A percentile compares a stretch with the other conserved stretches of the same genome.
phyloP scores from a whole-genome alignment of 64 coral and sea anemone species.

The Astreopora myriophthalma region DNA sequence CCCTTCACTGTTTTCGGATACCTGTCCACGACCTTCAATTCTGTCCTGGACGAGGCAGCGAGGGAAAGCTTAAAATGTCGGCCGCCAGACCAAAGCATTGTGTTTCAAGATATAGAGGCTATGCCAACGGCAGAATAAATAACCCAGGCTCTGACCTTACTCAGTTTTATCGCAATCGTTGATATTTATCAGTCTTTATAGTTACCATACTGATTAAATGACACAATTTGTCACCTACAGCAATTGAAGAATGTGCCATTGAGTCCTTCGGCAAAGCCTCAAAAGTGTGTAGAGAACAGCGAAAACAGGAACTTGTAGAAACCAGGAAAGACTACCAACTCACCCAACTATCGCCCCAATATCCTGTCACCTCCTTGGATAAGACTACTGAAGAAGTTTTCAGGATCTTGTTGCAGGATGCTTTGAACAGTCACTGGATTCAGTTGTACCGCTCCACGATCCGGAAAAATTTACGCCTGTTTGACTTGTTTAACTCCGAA shows the following conservation, averaged over 20 bases:
- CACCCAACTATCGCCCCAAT: too few relatives aligned
- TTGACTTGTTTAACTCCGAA: neutral
- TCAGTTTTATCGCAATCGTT: too few relatives aligned
- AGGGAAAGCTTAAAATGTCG: too few relatives aligned
- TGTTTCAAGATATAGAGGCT: too few relatives aligned
- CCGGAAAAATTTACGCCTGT: constrained; percentile 18
- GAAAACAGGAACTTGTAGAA: neutral
- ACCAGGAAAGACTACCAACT: constrained; percentile 1
- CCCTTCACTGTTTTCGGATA: too few relatives aligned
- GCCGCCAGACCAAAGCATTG: too few relatives aligned
- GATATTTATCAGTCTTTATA: neutral
- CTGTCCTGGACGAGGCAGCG: too few relatives aligned
- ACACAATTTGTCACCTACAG: too few relatives aligned
- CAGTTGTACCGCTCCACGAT: constrained; percentile 40
- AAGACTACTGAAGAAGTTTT: neutral
- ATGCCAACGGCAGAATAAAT: too few relatives aligned
- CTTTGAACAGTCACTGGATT: constrained; percentile 45
- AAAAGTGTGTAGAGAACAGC: neutral
- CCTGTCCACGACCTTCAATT: too few relatives aligned
- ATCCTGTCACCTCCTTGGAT: neutral
- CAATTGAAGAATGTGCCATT: neutral
- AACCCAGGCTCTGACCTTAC: too few relatives aligned
- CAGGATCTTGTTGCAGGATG: neutral
- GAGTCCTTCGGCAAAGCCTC: constrained; percentile 4
- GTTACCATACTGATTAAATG: neutral